These are phyloP conservation scores for Prionailurus bengalensis DNA, from an alignment of 2,113 vertebrate genomes.

Conservation along the genomic window DNA sequence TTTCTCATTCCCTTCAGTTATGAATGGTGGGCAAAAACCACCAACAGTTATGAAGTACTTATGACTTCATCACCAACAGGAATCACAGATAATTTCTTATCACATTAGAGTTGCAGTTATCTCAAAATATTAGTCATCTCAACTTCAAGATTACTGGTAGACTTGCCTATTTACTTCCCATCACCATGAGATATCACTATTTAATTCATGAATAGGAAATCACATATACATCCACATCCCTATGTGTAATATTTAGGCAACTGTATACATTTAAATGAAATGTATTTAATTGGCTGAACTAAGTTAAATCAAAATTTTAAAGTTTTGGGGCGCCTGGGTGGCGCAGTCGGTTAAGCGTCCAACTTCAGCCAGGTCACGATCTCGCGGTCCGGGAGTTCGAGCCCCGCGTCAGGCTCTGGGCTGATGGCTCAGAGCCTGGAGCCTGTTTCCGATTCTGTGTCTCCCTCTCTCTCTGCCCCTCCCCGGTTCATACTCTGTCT, in stretches of 20 bases:
- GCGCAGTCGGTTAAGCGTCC: too few relatives aligned
- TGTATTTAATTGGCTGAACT: background rate
- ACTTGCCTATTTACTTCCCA: background rate
- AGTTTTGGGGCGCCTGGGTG: too few relatives aligned
- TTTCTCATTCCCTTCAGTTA: background rate
- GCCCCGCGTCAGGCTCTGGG: too few relatives aligned
- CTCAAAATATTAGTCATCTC: background rate
- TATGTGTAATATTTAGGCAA: background rate
- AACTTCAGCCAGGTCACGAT: too few relatives aligned
- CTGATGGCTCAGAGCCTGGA: too few relatives aligned
- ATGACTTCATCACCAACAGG: background rate
- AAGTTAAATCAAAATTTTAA: background rate
- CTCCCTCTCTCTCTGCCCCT: too few relatives aligned
- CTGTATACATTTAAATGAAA: background rate
- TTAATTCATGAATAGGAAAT: background rate
- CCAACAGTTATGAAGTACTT: background rate
- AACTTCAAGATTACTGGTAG: background rate
- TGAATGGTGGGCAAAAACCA: background rate
- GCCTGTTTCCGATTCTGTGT: too few relatives aligned
- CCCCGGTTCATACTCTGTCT: too few relatives aligned
- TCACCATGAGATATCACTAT: background rate
- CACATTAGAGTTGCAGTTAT: background rate
- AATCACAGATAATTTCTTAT: background rate
- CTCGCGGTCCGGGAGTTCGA: too few relatives aligned
- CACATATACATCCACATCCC: too few relatives aligned